A percentile compares a stretch with the other conserved stretches of the same genome.
These are phyloP conservation scores for Eufriesea mexicana DNA, from an alignment of 1,140 invertebrate genomes.

Conservation along the genomic window DNA sequence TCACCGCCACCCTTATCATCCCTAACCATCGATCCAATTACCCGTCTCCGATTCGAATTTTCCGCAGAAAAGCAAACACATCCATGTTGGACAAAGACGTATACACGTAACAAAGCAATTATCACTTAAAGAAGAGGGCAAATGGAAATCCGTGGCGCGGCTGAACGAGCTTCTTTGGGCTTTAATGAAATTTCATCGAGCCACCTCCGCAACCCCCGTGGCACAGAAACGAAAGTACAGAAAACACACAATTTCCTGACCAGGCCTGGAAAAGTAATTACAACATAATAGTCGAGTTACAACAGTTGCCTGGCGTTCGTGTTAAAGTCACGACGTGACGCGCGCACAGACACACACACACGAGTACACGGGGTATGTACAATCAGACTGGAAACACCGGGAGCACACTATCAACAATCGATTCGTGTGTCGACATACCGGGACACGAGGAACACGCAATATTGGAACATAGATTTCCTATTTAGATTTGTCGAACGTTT, in stretches of 20 bases:
- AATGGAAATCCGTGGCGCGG: not conserved
- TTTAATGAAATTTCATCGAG: conserved; percentile 15
- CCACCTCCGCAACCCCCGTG: not conserved
- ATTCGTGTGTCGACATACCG: conserved; percentile 17
- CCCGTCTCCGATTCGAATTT: not conserved
- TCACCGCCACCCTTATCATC: not conserved
- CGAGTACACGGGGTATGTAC: no score
- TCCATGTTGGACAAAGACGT: not conserved
- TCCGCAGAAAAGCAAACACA: not conserved
- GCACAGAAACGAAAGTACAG: conserved; percentile 10
- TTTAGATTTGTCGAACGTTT: conserved; percentile 39
- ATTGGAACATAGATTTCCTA: conserved; percentile 32
- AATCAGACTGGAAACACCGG: not conserved
- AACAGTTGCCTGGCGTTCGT: not conserved
- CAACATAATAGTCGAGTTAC: conserved; percentile 26
- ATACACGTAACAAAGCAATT: not conserved
- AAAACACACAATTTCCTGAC: conserved; percentile 8
- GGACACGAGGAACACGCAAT: conserved; percentile 24
- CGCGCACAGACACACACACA: not conserved
- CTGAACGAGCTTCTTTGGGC: not conserved
- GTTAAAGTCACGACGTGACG: not conserved
- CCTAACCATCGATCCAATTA: not conserved
- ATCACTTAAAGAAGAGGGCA: not conserved
- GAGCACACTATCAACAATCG: conserved; percentile 22
- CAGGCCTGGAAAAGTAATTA: conserved; percentile 14